Percentiles rank a stretch among this genome's conserved stretches.
These are phyloP conservation scores for Agrenia bidenticulata DNA, from an alignment of 2,888 invertebrate genomes.

Conservation along the genomic window DNA sequence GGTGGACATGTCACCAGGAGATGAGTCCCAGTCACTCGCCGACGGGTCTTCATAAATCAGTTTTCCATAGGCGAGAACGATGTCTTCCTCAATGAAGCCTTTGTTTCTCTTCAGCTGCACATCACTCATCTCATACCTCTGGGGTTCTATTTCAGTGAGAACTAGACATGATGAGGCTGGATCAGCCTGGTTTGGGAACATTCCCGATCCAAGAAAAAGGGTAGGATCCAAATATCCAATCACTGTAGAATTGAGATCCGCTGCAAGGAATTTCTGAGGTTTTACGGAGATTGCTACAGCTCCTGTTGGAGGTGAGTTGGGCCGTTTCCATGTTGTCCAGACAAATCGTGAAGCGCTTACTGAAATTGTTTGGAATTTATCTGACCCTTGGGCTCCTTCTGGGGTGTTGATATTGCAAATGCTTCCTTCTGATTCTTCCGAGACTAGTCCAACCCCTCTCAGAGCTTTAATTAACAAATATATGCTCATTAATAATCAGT, in stretches of 20 bases:
- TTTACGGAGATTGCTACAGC: conserved; percentile 60
- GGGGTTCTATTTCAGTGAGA: conserved; percentile 76
- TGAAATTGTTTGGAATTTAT: conserved; percentile 49
- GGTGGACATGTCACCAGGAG: conserved; percentile 58
- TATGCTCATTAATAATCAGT: too few species aligned
- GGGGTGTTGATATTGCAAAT: conserved; percentile 44
- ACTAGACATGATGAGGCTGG: conserved; percentile 64
- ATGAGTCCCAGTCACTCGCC: conserved; percentile 18
- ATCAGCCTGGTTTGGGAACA: conserved; percentile 55
- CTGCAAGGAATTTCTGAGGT: conserved; percentile 46
- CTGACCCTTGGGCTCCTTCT: conserved; percentile 44
- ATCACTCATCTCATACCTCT: conserved; percentile 68
- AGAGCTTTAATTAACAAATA: conserved; percentile 24
- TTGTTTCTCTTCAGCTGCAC: conserved; percentile 58
- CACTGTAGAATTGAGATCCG: conserved; percentile 51
- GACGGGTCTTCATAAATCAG: conserved; percentile 34
- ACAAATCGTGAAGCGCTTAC: conserved; percentile 68
- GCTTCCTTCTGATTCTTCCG: conserved; percentile 32
- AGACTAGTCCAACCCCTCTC: conserved; percentile 41
- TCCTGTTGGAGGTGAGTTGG: conserved; percentile 66
- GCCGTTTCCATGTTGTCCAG: conserved; percentile 76
- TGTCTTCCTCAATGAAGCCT: conserved; percentile 48
- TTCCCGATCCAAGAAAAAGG: conserved; percentile 62
- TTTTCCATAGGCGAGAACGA: conserved; percentile 43
- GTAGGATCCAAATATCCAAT: conserved; percentile 56